Evolutionary conservation across 2,888 invertebrate species (phyloP), one percentile per base, ranked within the genome.

Genomic region (Chrysolina oricalcia): DNA sequence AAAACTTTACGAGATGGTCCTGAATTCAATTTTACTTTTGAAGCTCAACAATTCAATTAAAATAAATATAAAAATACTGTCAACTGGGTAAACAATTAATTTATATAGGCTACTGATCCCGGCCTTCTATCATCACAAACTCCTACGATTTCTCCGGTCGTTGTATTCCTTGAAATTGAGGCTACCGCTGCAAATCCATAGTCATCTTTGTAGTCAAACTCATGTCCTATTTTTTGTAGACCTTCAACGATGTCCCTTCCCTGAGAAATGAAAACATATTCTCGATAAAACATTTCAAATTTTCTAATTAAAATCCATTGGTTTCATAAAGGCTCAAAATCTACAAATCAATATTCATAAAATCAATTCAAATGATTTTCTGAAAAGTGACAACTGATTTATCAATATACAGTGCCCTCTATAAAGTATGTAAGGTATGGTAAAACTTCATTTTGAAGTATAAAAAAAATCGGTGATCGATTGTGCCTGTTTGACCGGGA

Each of bases 171-270:
- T 6, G 89, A 88, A 6, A 91, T 90, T 0, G 91, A 91, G 2
- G 93, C 91, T 72, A 93, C 88, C 3, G 93, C 92, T 2, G 93
- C 92, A 86, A 94, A 93, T 0, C 93, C 92, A 9, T 92, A 91
- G 19, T 76, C 9, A 91, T 76, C 76, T 43, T 74, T 74, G 27
- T 65, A 76, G 40, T 76, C 73, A 43, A 67, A 73, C 46, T 89
- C 88, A 83, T 93, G 93, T 0, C 92, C 92, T 72, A 90, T 90
- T 3, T 84, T 83, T 17, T 83, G 85, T 19, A 93, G 87, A 15
- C 89, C 89, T 21, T 88, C 82, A 46, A 92, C 83, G 23, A 91
- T 84, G 3, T 85, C 83, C 90, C 91, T 87, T 27, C 78, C 81
- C 83, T 86, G 81, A 23, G 82, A 81, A 81, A 43, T 35, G 76